Evolutionary conservation across 1,140 invertebrate species (phyloP).

Genomic region (Aradophagus sp.): DNA sequence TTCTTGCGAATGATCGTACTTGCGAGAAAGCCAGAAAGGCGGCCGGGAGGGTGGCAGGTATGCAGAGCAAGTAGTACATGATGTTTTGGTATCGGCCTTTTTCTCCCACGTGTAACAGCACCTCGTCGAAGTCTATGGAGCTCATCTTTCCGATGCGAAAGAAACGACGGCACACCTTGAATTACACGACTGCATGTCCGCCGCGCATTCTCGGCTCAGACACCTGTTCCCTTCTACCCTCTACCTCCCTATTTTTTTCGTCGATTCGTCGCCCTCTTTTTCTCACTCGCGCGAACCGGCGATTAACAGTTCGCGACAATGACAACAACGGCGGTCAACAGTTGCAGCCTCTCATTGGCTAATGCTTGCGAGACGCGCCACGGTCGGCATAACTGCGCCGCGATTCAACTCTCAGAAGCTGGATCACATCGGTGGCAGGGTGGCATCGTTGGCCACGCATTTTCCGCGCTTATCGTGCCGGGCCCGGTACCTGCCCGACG

Average conservation of each 20-base stretch:
- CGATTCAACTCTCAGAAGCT: slow-evolving; percentile 25
- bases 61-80: slow-evolving; percentile 81
- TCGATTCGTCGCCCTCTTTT: neutral
- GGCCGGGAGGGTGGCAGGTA: slow-evolving; percentile 80
- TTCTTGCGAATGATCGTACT: slow-evolving; percentile 64
- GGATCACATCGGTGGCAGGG: slow-evolving; percentile 21
- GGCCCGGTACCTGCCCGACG: too few species aligned
- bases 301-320: neutral
- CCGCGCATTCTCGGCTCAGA: slow-evolving; percentile 51
- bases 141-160: slow-evolving; percentile 69
- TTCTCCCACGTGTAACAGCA: slow-evolving; percentile 79
- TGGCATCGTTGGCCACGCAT: slow-evolving; percentile 34
- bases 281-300: slow-evolving; percentile 2
- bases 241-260: too few species aligned
- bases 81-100: slow-evolving; percentile 82
- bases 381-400: slow-evolving; percentile 30
- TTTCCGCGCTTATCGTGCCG: slow-evolving; percentile 10
- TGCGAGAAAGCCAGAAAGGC: slow-evolving; percentile 82
- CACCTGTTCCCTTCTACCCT: slow-evolving; percentile 35
- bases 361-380: slow-evolving; percentile 11
- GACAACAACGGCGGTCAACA: slow-evolving; percentile 15
- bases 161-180: slow-evolving; percentile 51
- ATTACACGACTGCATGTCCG: slow-evolving; percentile 67
- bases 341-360: slow-evolving; percentile 12
- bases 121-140: slow-evolving; percentile 80